Conservation (phyloP, 2,888 invertebrate genomes). For the Fragum whitleyi region DNA sequence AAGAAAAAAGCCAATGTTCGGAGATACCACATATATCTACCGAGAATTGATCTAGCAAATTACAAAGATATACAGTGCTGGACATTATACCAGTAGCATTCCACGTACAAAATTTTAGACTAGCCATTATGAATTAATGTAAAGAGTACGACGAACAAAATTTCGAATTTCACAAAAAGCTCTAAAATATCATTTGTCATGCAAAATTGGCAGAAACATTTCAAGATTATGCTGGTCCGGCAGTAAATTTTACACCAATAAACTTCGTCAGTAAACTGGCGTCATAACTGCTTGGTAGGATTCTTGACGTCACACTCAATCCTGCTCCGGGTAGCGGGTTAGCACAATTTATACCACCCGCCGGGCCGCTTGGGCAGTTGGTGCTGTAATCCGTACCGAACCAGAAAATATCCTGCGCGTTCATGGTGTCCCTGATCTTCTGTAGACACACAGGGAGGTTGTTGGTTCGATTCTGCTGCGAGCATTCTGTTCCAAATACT, state of each 20-base stretch:
- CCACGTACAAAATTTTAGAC: too few species aligned
- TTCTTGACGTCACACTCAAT: conserved; percentile 34
- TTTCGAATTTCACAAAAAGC: too few species aligned
- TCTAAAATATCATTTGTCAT: too few species aligned
- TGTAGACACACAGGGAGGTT: conserved; percentile 37
- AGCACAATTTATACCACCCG: conserved; percentile 4
- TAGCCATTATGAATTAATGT: too few species aligned
- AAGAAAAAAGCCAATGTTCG: too few species aligned
- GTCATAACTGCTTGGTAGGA: conserved; percentile 16
- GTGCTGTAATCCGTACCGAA: conserved; percentile 40
- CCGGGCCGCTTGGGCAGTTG: conserved; percentile 29
- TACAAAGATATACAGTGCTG: too few species aligned
- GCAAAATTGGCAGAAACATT: too few species aligned
- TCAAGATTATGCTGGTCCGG: too few species aligned
- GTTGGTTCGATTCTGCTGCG: conserved; percentile 17
- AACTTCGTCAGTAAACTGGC: conserved; percentile 10
- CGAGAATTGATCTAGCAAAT: too few species aligned
- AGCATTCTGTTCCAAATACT: conserved; percentile 23
- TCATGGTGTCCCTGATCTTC: conserved; percentile 15
- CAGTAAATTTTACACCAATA: conserved; percentile 11
- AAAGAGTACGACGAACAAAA: too few species aligned
- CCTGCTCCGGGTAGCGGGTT: conserved; percentile 7
- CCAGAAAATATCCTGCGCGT: conserved; percentile 38
- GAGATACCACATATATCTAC: too few species aligned
- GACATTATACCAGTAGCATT: too few species aligned